Evolutionary conservation across 2,113 vertebrate genomes (phyloP).

Genomic region (Dicrurus megarhynchus): DNA sequence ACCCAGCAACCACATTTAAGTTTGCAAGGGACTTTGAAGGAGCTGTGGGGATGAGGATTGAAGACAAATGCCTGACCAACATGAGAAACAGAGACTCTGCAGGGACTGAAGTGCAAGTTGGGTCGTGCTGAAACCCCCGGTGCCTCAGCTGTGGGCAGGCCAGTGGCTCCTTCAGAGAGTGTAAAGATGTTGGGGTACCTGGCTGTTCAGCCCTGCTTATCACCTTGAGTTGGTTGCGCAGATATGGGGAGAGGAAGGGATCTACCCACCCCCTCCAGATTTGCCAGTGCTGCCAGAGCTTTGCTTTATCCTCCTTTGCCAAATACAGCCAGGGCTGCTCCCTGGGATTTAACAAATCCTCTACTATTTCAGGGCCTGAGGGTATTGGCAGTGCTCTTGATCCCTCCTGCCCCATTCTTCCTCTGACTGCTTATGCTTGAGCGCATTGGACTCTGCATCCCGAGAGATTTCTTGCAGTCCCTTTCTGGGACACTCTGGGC

Average conservation of each 20-base stretch:
- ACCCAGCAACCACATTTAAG: neutral
- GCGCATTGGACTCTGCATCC: neutral
- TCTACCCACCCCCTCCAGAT: neutral
- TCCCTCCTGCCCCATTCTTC: neutral
- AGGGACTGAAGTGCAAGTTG: neutral
- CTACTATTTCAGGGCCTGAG: neutral
- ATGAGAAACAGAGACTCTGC: neutral
- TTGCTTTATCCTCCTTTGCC: neutral
- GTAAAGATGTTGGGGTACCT: neutral
- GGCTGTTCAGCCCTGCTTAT: neutral
- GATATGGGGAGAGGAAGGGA: neutral
- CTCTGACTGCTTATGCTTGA: neutral
- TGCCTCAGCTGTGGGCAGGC: neutral
- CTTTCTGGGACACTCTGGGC: neutral
- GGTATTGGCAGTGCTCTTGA: neutral
- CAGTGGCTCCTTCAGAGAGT: neutral
- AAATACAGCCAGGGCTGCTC: neutral
- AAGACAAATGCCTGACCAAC: neutral
- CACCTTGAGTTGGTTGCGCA: neutral
- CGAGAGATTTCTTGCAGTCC: neutral
- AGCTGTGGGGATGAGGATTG: neutral
- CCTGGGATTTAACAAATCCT: conserved; percentile 39
- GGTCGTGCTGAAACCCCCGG: neutral
- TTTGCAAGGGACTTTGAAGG: neutral
- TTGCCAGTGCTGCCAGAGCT: neutral